These are phyloP conservation scores for Rhingia campestris DNA, from an alignment of 2,888 invertebrate species.

Conservation along the genomic window DNA sequence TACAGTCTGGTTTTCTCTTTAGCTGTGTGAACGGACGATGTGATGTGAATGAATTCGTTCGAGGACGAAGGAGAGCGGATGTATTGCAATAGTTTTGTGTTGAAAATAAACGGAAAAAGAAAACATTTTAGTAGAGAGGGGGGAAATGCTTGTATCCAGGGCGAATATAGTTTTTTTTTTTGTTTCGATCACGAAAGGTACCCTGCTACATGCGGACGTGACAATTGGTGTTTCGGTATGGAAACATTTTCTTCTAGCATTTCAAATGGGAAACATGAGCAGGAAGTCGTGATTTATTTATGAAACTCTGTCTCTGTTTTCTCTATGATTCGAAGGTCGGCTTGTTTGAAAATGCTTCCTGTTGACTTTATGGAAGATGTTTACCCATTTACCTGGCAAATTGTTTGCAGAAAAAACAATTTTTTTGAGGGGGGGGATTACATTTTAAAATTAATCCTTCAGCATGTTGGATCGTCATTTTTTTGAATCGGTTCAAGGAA, in stretches of 20 bases:
- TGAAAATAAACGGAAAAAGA: not conserved
- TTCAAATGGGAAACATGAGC: conserved; percentile 18
- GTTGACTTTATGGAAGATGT: conserved; percentile 10
- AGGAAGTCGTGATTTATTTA: conserved; percentile 32
- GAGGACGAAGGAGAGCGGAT: conserved; percentile 49
- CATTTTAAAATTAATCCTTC: not conserved
- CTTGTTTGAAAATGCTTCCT: conserved; percentile 31
- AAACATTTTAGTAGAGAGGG: not conserved
- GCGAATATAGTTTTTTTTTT: conserved; percentile 2
- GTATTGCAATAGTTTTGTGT: conserved; percentile 1
- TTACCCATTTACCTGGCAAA: conserved; percentile 15
- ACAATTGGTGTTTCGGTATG: conserved; percentile 28
- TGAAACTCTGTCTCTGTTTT: conserved; percentile 5
- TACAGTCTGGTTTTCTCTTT: conserved; percentile 16
- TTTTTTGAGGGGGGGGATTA: not conserved
- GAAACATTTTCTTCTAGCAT: conserved; percentile 20
- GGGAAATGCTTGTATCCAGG: not conserved
- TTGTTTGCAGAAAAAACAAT: no score
- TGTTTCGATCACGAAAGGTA: conserved; percentile 2
- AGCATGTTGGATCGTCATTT: no score
- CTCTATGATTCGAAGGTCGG: conserved; percentile 11
- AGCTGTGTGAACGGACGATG: no score
- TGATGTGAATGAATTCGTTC: conserved; percentile 63
- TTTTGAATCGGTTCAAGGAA: no score
- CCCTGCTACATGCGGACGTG: conserved; percentile 34